Evolutionary conservation across 2,888 invertebrate species (phyloP), one percentile per base, ranked within the genome.

Genomic region (Pasiphila rectangulata): DNA sequence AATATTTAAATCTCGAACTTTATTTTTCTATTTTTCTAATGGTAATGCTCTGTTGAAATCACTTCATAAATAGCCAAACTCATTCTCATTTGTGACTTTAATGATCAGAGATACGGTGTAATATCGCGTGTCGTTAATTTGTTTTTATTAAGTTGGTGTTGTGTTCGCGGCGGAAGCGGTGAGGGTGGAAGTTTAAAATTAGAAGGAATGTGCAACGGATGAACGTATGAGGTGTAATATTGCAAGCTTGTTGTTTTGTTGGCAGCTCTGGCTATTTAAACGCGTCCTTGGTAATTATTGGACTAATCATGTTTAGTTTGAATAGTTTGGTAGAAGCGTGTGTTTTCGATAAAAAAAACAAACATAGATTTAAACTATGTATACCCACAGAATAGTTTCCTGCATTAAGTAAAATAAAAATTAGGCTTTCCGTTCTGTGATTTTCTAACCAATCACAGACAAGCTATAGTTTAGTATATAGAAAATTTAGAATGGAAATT

Each of bases 1-100:
- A 69, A 75, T 72, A 75, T 75, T 77, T 72, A 72, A 75, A 74
- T 72, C 64, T 67, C 60, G 56, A 71, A 69, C 58, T 60, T 66
- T 69, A 69, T 68, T 68, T 68, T 71, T 72, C 68, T 69, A 69
- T 68, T 68, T 68, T 71, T 72, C 68, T 72, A 69, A 70, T 64
- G 64, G 64, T 69, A 68, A 69, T 72, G 68, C 66, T 68, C 65
- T 65, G 69, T 68, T 69, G 72, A 61, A 65, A 67, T 69, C 69
- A 68, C 60, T 69, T 65, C 59, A 61, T 69, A 67, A 66, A 67
- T 61, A 21, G 21, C n/a, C 17, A 30, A 34, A 10, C 6, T 19
- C 10, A 15, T 32, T 29, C 35, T n/a, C 4, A 48, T 47, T 53
- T 55, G 13, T 19, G 16, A 41, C 51, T 41, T 36, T 46, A 39